Conservation (phyloP, 2,113 vertebrate genomes). For the Syrmaticus mikado region DNA sequence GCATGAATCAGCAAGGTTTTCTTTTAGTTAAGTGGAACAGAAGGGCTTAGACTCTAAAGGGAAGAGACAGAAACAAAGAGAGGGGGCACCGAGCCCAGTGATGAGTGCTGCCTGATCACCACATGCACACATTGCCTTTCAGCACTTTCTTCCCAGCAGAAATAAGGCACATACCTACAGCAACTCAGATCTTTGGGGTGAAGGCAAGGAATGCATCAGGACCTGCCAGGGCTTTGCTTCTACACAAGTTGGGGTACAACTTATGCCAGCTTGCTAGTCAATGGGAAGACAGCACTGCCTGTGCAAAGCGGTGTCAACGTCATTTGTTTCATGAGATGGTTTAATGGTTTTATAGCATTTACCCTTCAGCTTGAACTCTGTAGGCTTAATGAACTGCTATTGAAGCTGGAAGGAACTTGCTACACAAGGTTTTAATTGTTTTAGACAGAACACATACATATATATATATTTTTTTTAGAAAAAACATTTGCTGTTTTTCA, state of each 20-base stretch:
- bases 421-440: not conserved
- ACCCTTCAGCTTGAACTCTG: not conserved
- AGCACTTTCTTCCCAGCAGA: not conserved
- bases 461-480: not conserved
- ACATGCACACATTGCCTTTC: fast-evolving
- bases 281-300: not conserved
- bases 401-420: not conserved
- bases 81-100: not conserved
- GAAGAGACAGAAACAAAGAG: not conserved
- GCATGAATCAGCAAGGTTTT: not conserved
- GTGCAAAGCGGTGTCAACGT: not conserved
- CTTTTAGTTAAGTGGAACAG: not conserved
- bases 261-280: constrained; percentile 14
- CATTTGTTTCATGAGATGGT: not conserved
- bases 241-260: not conserved
- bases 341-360: not conserved
- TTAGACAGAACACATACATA: not conserved
- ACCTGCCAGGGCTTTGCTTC: not conserved
- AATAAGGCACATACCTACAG: not conserved
- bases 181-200: not conserved
- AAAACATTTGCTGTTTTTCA: not conserved
- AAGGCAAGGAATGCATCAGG: not conserved
- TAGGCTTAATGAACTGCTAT: not conserved
- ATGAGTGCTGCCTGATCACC: fast-evolving
- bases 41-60: not conserved